A percentile compares a stretch with the other conserved stretches of the same genome.
phyloP scores from a whole-genome alignment of 1,140 invertebrate genomes.

The Panagrolaimus sp. region DNA sequence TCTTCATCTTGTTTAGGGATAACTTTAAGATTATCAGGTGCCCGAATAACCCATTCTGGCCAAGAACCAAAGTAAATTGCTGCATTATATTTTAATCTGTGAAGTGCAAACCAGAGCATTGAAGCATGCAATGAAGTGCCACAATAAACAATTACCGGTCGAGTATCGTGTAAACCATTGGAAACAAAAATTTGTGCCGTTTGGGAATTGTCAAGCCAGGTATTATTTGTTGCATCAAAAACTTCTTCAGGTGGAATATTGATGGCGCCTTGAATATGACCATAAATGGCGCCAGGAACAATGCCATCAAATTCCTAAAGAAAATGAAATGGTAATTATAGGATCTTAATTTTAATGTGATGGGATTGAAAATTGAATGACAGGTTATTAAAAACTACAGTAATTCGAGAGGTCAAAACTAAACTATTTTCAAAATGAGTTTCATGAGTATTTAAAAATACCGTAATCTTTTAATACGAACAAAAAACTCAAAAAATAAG shows the following conservation, averaged over 20 bases:
- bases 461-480: no score
- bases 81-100: conserved; percentile 37
- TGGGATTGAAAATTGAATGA: conserved; percentile 4
- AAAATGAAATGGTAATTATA: neutral
- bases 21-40: conserved; percentile 55
- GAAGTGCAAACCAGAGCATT: conserved; percentile 52
- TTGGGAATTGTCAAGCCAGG: conserved; percentile 30
- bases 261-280: conserved; percentile 49
- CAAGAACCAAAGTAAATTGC: conserved; percentile 55
- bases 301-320: conserved; percentile 49
- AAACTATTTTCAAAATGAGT: no score
- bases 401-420: no score
- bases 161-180: conserved; percentile 28
- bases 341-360: neutral
- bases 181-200: conserved; percentile 32
- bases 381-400: conserved; percentile 5
- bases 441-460: no score
- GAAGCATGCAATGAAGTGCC: conserved; percentile 45
- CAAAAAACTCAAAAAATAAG: no score
- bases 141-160: conserved; percentile 55
- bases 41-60: conserved; percentile 56
- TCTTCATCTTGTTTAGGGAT: conserved; percentile 18
- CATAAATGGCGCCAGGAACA: conserved; percentile 42
- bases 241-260: conserved; percentile 55
- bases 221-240: conserved; percentile 36